A percentile compares a stretch with the other conserved stretches of the same genome.
These are phyloP conservation scores for Syngnathus rostellatus DNA, from an alignment of 2,797 vertebrate genomes.

Conservation along the genomic window DNA sequence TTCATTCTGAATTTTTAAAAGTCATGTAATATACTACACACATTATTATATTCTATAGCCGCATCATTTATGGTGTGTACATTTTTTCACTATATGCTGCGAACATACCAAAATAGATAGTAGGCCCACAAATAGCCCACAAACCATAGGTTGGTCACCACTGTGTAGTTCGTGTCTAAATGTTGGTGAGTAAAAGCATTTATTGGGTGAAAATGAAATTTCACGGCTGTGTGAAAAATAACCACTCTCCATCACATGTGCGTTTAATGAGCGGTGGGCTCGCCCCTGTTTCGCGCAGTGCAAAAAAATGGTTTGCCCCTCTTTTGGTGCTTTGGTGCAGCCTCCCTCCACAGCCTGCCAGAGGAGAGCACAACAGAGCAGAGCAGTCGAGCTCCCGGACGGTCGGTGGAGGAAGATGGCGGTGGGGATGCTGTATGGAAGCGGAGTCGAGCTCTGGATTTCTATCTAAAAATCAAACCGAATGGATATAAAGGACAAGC, in stretches of 20 bases:
- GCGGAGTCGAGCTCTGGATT: constrained; percentile 50
- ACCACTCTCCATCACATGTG: neutral
- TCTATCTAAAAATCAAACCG: constrained; percentile 29
- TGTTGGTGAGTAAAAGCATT: neutral
- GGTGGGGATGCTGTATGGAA: constrained; percentile 68
- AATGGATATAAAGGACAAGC: constrained; percentile 42
- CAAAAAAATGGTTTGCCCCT: constrained; percentile 12
- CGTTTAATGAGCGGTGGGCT: neutral
- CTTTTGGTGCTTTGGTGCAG: constrained; percentile 20
- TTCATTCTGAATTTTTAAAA: no score
- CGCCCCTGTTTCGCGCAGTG: constrained; percentile 4
- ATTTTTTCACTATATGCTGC: no score
- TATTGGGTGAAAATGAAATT: neutral
- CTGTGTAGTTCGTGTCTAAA: neutral
- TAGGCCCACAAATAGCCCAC: neutral
- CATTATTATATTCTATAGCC: no score
- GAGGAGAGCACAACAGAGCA: constrained; percentile 40
- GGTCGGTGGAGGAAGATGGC: constrained; percentile 82
- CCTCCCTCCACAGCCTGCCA: constrained; percentile 39
- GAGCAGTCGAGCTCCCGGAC: constrained; percentile 48
- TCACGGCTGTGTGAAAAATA: neutral
- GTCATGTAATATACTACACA: no score
- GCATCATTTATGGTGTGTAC: no score
- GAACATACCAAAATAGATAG: neutral
- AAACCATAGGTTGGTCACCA: neutral